These are phyloP conservation scores for Acanthiza pusilla DNA, from an alignment of 2,797 vertebrate species.

Conservation along the genomic window DNA sequence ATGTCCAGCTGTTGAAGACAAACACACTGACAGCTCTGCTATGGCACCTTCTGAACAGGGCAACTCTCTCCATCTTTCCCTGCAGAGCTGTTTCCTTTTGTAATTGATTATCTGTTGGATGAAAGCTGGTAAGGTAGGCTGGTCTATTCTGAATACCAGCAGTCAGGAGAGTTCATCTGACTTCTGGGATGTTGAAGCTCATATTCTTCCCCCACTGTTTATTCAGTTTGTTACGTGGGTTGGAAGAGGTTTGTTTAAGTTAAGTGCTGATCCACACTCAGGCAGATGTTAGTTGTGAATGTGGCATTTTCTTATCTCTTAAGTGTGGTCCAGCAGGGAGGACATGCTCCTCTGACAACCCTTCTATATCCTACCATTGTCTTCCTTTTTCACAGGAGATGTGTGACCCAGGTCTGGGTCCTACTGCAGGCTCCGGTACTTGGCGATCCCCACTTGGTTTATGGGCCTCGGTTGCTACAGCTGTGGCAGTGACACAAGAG, in stretches of 20 bases:
- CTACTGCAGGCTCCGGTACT: accelerated
- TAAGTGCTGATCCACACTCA: background rate
- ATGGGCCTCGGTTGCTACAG: background rate
- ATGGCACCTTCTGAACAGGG: background rate
- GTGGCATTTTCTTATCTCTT: background rate
- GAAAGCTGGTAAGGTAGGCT: background rate
- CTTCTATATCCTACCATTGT: background rate
- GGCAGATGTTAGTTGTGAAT: background rate
- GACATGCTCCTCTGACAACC: background rate
- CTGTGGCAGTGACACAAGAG: background rate
- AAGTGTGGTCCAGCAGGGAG: background rate
- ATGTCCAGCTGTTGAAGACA: background rate
- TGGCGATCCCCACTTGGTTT: background rate
- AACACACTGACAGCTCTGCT: background rate
- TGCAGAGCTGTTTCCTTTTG: background rate
- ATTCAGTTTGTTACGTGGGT: background rate
- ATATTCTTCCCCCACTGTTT: accelerated
- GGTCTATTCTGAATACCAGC: background rate
- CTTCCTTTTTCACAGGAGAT: background rate
- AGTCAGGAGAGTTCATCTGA: background rate
- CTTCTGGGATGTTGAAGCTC: background rate
- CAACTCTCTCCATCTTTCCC: background rate
- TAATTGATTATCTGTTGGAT: background rate
- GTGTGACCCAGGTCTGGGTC: background rate
- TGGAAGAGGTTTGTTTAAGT: background rate